phyloP scores from a whole-genome alignment of 2,113 vertebrate species.

The Zootoca vivipara region DNA sequence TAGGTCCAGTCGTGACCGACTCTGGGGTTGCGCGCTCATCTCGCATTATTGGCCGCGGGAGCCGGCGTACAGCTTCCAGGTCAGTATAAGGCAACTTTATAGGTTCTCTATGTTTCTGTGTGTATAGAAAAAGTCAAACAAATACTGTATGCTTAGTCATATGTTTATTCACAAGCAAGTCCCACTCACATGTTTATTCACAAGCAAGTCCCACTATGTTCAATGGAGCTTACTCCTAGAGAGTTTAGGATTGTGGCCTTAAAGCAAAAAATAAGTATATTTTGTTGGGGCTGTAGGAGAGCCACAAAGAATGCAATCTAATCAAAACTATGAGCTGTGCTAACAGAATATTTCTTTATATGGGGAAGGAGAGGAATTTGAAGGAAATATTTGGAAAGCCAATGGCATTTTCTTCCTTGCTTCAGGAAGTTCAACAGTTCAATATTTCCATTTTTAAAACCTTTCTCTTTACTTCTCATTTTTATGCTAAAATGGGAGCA shows the following conservation, averaged over 20 bases:
- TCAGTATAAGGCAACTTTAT: too few species aligned
- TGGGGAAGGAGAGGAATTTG: not conserved
- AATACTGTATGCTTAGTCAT: not conserved
- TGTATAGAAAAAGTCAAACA: conserved; percentile 6
- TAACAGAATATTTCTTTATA: not conserved
- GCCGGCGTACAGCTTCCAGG: too few species aligned
- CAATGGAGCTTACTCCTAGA: not conserved
- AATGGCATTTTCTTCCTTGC: not conserved
- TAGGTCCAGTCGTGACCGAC: too few species aligned
- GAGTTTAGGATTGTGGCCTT: not conserved
- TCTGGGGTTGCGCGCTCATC: too few species aligned
- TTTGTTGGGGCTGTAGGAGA: not conserved
- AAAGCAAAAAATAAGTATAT: not conserved
- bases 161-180: not conserved
- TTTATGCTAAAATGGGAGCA: not conserved
- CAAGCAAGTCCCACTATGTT: not conserved
- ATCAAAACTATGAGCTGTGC: not conserved
- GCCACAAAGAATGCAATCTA: not conserved
- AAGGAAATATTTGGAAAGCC: conserved; percentile 19
- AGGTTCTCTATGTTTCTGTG: too few species aligned
- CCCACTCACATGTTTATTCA: not conserved
- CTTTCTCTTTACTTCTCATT: not conserved
- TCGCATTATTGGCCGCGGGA: too few species aligned
- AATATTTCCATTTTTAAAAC: not conserved
- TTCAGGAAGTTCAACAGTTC: not conserved